phyloP scores from a whole-genome alignment of 1,140 invertebrate species.

The Ceratina calcarata region DNA sequence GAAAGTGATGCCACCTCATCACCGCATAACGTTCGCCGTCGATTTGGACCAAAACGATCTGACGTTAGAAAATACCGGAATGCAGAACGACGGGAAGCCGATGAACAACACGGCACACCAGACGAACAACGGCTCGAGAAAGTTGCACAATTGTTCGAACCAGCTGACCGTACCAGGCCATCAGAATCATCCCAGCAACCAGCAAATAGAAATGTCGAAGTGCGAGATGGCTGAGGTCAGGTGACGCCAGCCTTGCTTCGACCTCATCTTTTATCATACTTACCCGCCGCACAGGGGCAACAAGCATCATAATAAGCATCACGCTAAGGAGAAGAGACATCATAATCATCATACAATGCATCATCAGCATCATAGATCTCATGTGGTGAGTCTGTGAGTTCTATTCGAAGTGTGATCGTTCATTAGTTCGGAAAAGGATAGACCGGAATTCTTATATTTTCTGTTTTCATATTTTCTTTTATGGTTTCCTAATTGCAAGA shows the following conservation, averaged over 20 bases:
- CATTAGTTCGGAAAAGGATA: neutral
- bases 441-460: too few species aligned
- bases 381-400: slow-evolving; percentile 73
- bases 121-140: slow-evolving; percentile 31
- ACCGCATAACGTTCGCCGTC: slow-evolving; percentile 68
- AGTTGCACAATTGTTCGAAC: slow-evolving; percentile 37
- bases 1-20: slow-evolving; percentile 68
- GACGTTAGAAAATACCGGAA: slow-evolving; percentile 49
- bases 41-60: slow-evolving; percentile 72
- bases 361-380: slow-evolving; percentile 76
- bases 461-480: too few species aligned
- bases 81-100: slow-evolving; percentile 39
- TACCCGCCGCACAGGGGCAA: slow-evolving; percentile 76
- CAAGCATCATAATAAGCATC: slow-evolving; percentile 76
- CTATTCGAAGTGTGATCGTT: slow-evolving; percentile 20
- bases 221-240: slow-evolving; percentile 75
- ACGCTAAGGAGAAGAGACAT: slow-evolving; percentile 75
- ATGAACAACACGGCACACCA: slow-evolving; percentile 21
- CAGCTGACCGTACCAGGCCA: slow-evolving; percentile 20
- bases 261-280: slow-evolving; percentile 77
- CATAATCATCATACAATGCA: slow-evolving; percentile 77
- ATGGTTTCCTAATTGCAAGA: too few species aligned
- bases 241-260: slow-evolving; percentile 79
- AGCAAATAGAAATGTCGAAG: slow-evolving; percentile 65
- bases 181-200: slow-evolving; percentile 43